These are phyloP conservation scores for Brachyhypopomus gauderio DNA, from an alignment of 2,113 vertebrate species.

Conservation along the genomic window DNA sequence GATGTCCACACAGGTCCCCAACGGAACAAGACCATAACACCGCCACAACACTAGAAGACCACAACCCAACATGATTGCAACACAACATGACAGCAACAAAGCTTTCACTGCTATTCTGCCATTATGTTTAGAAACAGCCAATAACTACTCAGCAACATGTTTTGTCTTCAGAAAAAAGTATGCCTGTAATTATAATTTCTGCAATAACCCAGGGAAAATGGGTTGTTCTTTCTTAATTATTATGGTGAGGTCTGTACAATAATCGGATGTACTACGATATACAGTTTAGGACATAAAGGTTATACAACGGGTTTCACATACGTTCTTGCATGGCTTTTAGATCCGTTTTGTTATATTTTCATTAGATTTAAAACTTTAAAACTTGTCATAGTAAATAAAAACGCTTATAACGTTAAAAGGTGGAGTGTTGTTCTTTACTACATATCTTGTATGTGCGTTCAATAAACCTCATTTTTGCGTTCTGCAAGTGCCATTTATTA, in stretches of 20 bases:
- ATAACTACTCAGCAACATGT: neutral
- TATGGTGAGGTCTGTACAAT: neutral
- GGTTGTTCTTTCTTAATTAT: neutral
- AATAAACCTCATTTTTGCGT: neutral
- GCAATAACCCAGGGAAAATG: neutral
- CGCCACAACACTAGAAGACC: neutral
- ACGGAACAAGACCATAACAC: neutral
- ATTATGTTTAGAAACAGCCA: neutral
- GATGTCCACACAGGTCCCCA: neutral
- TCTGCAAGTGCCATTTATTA: too few species aligned
- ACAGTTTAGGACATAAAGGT: too few species aligned
- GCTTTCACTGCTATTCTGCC: neutral
- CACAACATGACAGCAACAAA: neutral
- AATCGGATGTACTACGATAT: too few species aligned
- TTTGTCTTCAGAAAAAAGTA: neutral
- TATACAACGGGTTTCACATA: too few species aligned
- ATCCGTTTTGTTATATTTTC: neutral
- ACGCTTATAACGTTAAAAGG: neutral
- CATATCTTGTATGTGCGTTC: too few species aligned
- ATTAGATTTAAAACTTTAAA: neutral
- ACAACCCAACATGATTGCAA: neutral
- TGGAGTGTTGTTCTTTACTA: neutral
- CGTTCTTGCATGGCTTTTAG: neutral
- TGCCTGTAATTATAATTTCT: neutral
- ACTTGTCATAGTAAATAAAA: neutral